Conservation (phyloP, 1,140 invertebrate species). For the Ctenoplectra terminalis region DNA sequence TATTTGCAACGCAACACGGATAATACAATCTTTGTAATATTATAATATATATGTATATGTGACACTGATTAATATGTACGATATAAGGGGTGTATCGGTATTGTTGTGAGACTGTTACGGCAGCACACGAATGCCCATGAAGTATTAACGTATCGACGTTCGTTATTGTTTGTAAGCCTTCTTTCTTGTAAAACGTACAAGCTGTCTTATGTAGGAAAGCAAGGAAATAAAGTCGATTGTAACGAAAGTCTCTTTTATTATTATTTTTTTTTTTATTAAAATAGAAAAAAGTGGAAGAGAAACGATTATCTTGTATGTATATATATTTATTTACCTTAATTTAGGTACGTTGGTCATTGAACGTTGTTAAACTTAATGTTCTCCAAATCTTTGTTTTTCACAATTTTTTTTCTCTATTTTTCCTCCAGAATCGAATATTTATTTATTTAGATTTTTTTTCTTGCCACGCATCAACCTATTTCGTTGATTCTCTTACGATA, state of each 20-base stretch:
- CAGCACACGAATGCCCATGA: slow-evolving; percentile 70
- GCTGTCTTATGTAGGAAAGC: slow-evolving; percentile 56
- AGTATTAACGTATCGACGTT: slow-evolving; percentile 77
- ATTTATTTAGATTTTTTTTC: too few species aligned
- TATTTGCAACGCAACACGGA: slow-evolving; percentile 36
- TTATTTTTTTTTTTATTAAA: neutral
- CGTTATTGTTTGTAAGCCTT: slow-evolving; percentile 76
- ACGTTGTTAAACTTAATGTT: too few species aligned
- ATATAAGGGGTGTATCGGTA: slow-evolving; percentile 64
- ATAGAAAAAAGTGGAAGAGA: too few species aligned
- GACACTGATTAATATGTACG: slow-evolving; percentile 72
- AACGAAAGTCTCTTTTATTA: slow-evolving; percentile 15
- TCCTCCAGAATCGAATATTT: too few species aligned
- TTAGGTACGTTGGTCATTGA: too few species aligned
- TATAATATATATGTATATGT: slow-evolving; percentile 64
- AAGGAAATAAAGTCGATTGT: slow-evolving; percentile 60
- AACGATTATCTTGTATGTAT: too few species aligned
- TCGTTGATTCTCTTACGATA: too few species aligned
- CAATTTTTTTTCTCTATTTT: too few species aligned
- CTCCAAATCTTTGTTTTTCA: too few species aligned
- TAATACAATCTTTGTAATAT: slow-evolving; percentile 53
- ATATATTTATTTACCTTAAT: too few species aligned
- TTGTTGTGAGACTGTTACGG: slow-evolving; percentile 74
- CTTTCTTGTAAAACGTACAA: slow-evolving; percentile 69
- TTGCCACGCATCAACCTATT: too few species aligned